Evolutionary conservation across 2,888 invertebrate genomes (phyloP).

Genomic region (Meandrusa payeni): DNA sequence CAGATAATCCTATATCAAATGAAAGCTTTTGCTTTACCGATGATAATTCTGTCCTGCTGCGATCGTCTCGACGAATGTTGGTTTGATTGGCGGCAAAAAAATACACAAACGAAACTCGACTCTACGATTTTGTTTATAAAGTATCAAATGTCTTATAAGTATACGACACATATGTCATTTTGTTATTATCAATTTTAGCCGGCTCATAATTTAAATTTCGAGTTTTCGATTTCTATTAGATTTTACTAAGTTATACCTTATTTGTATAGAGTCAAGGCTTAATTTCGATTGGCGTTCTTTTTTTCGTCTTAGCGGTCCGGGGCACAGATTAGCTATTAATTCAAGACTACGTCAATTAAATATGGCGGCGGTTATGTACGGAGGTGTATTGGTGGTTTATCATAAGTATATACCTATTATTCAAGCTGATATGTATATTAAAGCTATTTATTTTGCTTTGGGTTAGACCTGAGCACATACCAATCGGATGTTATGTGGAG

Average conservation of each 20-base stretch:
- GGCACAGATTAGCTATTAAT: constrained; percentile 31
- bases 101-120: background rate
- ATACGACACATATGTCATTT: background rate
- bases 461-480: too few species aligned
- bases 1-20: constrained; percentile 8
- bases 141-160: too few species aligned
- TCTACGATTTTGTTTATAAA: too few species aligned
- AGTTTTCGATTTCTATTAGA: background rate
- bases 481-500: too few species aligned
- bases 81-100: constrained; percentile 5
- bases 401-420: too few species aligned
- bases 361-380: constrained; percentile 32
- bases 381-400: background rate
- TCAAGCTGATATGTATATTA: too few species aligned
- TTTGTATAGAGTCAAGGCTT: background rate
- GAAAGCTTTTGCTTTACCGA: constrained; percentile 1
- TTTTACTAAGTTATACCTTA: background rate
- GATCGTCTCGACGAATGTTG: background rate
- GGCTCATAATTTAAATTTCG: constrained; percentile 5
- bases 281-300: constrained; percentile 2
- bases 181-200: background rate
- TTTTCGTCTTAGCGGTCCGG: constrained; percentile 10
- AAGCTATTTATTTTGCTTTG: too few species aligned
- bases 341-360: constrained; percentile 37
- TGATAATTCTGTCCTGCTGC: constrained; percentile 8